These are phyloP conservation scores for Tinea semifulvella DNA, from an alignment of 2,888 invertebrate species.

Conservation along the genomic window DNA sequence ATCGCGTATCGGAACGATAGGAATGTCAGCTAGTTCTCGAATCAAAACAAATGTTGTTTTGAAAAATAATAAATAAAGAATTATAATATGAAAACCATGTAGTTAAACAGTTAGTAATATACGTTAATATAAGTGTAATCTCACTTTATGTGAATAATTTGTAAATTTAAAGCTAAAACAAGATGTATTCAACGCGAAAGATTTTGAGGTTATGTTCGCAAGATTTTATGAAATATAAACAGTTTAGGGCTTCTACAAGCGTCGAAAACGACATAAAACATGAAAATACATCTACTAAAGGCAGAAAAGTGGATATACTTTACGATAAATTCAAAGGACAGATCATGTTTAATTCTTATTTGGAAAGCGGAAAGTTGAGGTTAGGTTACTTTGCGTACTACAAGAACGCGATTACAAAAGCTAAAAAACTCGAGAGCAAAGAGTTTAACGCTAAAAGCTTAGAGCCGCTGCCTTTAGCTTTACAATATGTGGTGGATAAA, in stretches of 20 bases:
- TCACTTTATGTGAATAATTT: too few relatives aligned
- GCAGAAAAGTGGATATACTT: conserved; percentile 32
- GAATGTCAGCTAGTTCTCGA: too few relatives aligned
- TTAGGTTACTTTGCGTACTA: conserved; percentile 44
- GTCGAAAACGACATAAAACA: conserved; percentile 20
- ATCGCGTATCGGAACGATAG: too few relatives aligned
- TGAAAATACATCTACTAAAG: conserved; percentile 21
- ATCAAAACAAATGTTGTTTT: too few relatives aligned
- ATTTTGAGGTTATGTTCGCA: conserved; percentile 52
- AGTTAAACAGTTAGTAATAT: too few relatives aligned
- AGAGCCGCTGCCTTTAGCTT: conserved; percentile 57
- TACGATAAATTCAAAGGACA: conserved; percentile 42
- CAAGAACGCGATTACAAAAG: conserved; percentile 34
- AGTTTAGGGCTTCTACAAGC: conserved; percentile 26
- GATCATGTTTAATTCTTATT: conserved; percentile 50
- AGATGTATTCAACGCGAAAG: conserved; percentile 31
- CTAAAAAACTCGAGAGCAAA: conserved; percentile 25
- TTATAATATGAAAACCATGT: too few relatives aligned
- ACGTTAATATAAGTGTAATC: too few relatives aligned
- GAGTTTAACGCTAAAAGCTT: conserved; percentile 30
- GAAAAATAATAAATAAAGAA: too few relatives aligned
- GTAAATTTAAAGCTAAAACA: too few relatives aligned
- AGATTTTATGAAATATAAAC: conserved; percentile 31
- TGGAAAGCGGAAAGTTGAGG: conserved; percentile 43
- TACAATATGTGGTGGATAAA: conserved; percentile 57